Base-by-base conservation (phyloP, 2,888 invertebrate species). In the Hyposoter dolosus region DNA sequence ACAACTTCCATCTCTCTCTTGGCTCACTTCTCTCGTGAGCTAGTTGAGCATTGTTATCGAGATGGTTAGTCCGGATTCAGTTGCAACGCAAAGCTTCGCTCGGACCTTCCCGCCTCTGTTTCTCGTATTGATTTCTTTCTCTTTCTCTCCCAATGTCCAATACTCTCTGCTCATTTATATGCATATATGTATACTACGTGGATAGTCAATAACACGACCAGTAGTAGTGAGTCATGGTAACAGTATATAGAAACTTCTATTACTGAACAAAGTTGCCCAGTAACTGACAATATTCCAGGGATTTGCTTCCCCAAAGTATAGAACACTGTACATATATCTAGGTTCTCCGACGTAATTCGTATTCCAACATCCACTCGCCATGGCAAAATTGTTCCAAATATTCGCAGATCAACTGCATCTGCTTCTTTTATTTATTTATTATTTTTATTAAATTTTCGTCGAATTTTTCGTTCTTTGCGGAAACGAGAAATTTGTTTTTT, bases 51-150 rank as follows among this genome's bases (percentile, higher is more conserved):
- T 89, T 90, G 88, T 90, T 90, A 88, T 90, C 85, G 85, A 86
- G 89, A 88, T 71, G 81, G 81, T 80, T 89, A 87, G 87, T 89
- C 89, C 87, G 81, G 85, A 89, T 89, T 88, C 88, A 82, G 87
- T 82, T 87, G 56, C 15, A 28, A 40, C 40, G 40, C 23, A 60
- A 43, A 75, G 60, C 82, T 76, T 75, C 35, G 65, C 76, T 76
- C 76, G 79, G 40, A 82, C 60, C 74, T 68, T 40, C 56, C 12
- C 28, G 45, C 68, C 74, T 78, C 68, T 23, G 47, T 84, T 80
- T 80, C 75, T 69, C 23, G 66, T 47, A 35, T 23, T 17, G 23
- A 28, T 69, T 43, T 32, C 50, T 63, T 45, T 35, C 80, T 32
- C 50, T 80, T 28, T 47, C 19, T 50, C 56, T 47, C 75, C n/a